Base-by-base conservation (phyloP, 2,113 vertebrate species). In the Serinus canaria region DNA sequence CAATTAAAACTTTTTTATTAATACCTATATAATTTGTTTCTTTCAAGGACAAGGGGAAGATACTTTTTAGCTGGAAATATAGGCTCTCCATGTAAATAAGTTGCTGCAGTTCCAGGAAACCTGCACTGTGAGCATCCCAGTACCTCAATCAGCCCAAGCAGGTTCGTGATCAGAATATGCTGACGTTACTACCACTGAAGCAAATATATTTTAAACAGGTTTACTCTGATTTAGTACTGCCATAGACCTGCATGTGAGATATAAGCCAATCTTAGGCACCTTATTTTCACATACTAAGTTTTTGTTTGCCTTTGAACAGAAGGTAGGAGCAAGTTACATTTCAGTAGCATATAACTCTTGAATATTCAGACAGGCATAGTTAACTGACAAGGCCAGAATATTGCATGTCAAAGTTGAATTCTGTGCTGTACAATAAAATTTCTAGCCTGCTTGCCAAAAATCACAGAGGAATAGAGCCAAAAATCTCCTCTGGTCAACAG, bases 391-490 rank as follows among this genome's bases (percentile, higher is more conserved):
- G 39, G 55, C 43, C 73, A 74, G n/a, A 94, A 77, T 35, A 23
- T 74, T 83, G 41, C 25, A 70, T 73, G 49, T 95, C 64, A 89
- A 86, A 46, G 63, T 90, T 95, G 62, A 53, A 70, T 74, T 74
- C 41, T 94, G 50, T 74, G 33, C 35, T 55, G 14, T 56, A 69
- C 68, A 80, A 41, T 49, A 74, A 68, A 33, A 77, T 76, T 92
- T 90, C 55, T 83, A 62, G 37, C 58, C 37, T 69, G 9, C 25
- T 92, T 94, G 50, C 86, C 83, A 95, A 92, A 94, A 90, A 41
- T 69, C 89, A 53, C 50, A 33, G 63, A 86, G 31, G 18, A 90
- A 74, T 44, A 77, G n/a, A 77, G 20, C 46, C 63, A 58, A 76
- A 73, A 90, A 89, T 21, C 23, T 91, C 63, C 55, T 86, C 50